These are phyloP conservation scores for Glandiceps talaboti DNA, from an alignment of 53 echinoderm and acorn worm genomes.

Conservation along the genomic window DNA sequence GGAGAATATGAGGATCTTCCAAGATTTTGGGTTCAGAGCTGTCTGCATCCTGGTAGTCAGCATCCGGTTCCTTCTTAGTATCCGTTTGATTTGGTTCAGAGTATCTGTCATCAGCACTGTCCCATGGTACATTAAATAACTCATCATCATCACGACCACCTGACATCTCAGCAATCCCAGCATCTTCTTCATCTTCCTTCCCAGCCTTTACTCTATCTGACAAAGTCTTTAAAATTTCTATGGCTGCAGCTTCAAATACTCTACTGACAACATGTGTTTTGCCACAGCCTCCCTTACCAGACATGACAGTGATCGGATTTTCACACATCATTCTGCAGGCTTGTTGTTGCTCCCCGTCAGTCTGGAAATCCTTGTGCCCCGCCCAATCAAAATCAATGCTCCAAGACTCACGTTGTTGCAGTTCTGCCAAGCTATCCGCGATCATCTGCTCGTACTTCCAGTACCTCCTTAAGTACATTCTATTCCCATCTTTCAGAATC, in stretches of 20 bases:
- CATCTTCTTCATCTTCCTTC: not conserved
- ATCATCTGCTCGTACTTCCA: conserved; percentile 9
- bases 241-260: conserved; percentile 1
- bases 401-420: not conserved
- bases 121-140: too few species aligned
- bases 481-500: not conserved
- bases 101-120: not conserved
- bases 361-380: not conserved
- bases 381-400: not conserved
- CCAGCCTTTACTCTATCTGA: too few species aligned
- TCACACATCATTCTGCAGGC: conserved; percentile 13
- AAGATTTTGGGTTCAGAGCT: too few species aligned
- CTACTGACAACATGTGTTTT: conserved; percentile 14
- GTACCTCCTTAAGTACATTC: not conserved
- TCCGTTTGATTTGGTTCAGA: not conserved
- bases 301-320: conserved; percentile 12
- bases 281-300: conserved; percentile 13
- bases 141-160: not conserved
- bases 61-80: not conserved
- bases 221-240: not conserved
- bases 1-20: not conserved
- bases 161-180: not conserved
- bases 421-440: not conserved
- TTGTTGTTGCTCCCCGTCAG: not conserved
- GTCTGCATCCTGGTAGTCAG: too few species aligned